Base-by-base conservation (phyloP, 92 coral and sea anemone species). In the Plumapathes pennacea region DNA sequence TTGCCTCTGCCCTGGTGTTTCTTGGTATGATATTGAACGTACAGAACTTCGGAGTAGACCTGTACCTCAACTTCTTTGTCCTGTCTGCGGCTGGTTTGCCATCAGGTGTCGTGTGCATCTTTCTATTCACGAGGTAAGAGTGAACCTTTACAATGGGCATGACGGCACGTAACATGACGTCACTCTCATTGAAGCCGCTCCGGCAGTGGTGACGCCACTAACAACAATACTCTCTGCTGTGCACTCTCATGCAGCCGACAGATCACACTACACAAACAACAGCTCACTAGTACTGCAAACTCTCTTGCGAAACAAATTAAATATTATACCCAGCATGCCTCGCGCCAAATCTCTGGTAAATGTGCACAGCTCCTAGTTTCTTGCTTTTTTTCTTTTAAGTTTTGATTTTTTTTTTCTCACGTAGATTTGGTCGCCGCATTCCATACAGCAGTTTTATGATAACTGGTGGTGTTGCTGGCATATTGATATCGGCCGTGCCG, bases 371-470 rank as follows among this genome's bases (percentile, higher is more conserved):
- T 18, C 31, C 11, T 0, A 4, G 13, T 23, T 8, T 1, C 23
- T 11, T 21, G n/a, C 2, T 7, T 20, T 48, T 48, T 2, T 21
- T 58, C 1, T 19, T 50, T 20, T 48, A 58, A 18, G 26, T 58
- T 11, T 50, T 50, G 6, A 25, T 19, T 25, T 43, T 39, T 5
- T 10, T 10, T 2, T 13, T 30, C 24, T 29, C 25, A 52, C 39
- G 51, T 50, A 77, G 84, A 44, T 77, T 59, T 14, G 84, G 84
- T 22, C 75, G 84, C 59, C 84, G 84, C 26, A 56, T 77, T 27
- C 84, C 84, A 6, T 65, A 77, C 48, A 37, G 78, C 32, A 5
- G 38, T 18, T 77, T 68, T 43, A 77, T 77, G 84, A 12, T 60
- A n/a, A 43, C 62, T 39, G 61, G 84, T 37, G 84, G 78, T 32